These are phyloP conservation scores for Caenorhabditis sinica DNA, from an alignment of 2,888 invertebrate species.

Conservation along the genomic window DNA sequence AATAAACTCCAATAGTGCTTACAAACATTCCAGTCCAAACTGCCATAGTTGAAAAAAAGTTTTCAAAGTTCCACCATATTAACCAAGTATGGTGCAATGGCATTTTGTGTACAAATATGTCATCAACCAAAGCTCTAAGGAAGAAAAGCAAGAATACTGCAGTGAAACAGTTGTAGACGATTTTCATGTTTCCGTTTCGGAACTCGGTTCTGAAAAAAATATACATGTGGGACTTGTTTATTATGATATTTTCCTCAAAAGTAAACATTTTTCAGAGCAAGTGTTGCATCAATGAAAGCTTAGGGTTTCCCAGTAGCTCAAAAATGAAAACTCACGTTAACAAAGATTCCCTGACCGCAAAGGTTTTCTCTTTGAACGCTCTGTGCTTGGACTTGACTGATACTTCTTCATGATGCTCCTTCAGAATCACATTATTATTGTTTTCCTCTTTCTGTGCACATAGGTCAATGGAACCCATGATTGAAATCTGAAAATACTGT, in stretches of 20 bases:
- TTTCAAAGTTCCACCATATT: slow-evolving; percentile 82
- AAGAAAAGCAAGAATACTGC: slow-evolving; percentile 78
- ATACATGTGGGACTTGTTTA: too few species aligned
- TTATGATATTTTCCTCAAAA: too few species aligned
- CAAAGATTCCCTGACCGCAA: slow-evolving; percentile 73
- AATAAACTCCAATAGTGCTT: slow-evolving; percentile 76
- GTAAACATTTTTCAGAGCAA: too few species aligned
- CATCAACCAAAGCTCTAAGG: slow-evolving; percentile 77
- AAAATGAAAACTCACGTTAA: slow-evolving; percentile 77
- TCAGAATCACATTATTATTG: slow-evolving; percentile 56
- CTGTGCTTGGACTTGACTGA: slow-evolving; percentile 19
- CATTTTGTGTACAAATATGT: slow-evolving; percentile 78
- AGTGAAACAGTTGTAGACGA: slow-evolving; percentile 80
- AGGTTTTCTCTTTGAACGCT: slow-evolving; percentile 77
- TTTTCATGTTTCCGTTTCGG: slow-evolving; percentile 71
- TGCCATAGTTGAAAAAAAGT: slow-evolving; percentile 77
- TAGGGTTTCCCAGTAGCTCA: not conserved
- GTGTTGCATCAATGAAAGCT: too few species aligned
- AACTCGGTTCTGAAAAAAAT: slow-evolving; percentile 64
- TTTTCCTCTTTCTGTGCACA: slow-evolving; percentile 52
- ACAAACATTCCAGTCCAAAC: slow-evolving; percentile 80
- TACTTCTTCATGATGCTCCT: slow-evolving; percentile 37
- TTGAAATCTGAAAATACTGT: slow-evolving; percentile 37
- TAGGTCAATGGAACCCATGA: slow-evolving; percentile 62
- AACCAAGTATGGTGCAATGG: slow-evolving; percentile 82